These are phyloP conservation scores for Epinotia bilunana DNA, from an alignment of 2,888 invertebrate genomes.

Conservation along the genomic window DNA sequence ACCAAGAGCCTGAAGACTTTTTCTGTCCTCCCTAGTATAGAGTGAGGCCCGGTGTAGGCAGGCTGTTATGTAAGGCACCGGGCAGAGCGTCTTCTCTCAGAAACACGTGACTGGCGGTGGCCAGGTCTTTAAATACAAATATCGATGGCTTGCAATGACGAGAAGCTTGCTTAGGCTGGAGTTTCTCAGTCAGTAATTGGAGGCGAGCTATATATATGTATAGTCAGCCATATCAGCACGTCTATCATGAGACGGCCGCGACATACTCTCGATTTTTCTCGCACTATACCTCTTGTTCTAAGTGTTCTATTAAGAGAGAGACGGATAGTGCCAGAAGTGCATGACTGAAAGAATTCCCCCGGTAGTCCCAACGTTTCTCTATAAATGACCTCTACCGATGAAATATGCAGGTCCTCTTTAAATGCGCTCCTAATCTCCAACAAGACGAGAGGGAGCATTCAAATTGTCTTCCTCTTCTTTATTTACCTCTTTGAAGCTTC, in stretches of 20 bases:
- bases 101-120: constrained; percentile 48
- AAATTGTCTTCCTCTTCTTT: neutral
- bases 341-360: neutral
- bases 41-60: constrained; percentile 52
- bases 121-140: constrained; percentile 52
- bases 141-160: constrained; percentile 45
- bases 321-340: constrained; percentile 17
- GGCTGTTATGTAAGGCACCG: constrained; percentile 51
- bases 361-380: neutral
- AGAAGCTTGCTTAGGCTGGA: constrained; percentile 34
- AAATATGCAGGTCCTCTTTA: neutral
- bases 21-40: constrained; percentile 47
- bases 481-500: too few species aligned
- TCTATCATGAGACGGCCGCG: too few species aligned
- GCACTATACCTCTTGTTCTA: too few species aligned
- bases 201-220: neutral
- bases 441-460: neutral
- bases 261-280: too few species aligned
- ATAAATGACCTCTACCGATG: neutral
- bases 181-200: neutral
- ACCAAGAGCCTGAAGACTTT: constrained; percentile 49
- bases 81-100: constrained; percentile 49
- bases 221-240: constrained; percentile 41
- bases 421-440: neutral
- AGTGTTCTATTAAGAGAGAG: too few species aligned